These are phyloP conservation scores for Microtus ochrogaster DNA, from an alignment of 2,113 vertebrate genomes.

Conservation along the genomic window DNA sequence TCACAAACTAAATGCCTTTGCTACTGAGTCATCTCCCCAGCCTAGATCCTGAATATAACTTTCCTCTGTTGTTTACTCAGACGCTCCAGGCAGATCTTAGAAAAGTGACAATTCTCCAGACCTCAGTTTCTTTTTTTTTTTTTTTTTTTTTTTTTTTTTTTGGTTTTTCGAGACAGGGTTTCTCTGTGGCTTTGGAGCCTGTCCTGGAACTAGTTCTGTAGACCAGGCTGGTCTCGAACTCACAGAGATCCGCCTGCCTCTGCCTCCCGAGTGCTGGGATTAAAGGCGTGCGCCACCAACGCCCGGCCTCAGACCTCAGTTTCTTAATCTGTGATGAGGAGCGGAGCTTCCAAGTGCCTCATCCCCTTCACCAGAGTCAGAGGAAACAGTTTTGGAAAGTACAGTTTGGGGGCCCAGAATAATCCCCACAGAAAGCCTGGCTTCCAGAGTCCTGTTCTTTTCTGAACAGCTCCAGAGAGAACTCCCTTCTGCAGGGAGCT, in stretches of 20 bases:
- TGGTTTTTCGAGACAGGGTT: too few species aligned
- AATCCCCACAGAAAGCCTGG: neutral
- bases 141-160: too few species aligned
- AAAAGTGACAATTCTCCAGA: neutral
- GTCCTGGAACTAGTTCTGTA: too few species aligned
- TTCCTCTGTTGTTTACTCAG: neutral
- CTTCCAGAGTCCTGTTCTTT: neutral
- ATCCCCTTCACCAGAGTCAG: too few species aligned
- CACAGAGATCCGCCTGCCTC: too few species aligned
- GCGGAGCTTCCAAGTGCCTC: fast-evolving
- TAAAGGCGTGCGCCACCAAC: too few species aligned
- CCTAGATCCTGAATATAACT: neutral
- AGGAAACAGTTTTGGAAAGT: too few species aligned
- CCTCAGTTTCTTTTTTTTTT: neutral
- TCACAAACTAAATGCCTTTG: neutral
- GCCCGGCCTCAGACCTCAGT: neutral
- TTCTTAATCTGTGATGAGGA: neutral
- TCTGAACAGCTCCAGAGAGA: neutral
- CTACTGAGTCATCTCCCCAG: neutral
- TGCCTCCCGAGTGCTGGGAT: too few species aligned
- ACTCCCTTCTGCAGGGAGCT: neutral
- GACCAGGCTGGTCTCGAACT: too few species aligned
- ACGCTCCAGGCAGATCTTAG: neutral
- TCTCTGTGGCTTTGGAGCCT: too few species aligned
- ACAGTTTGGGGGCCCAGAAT: neutral